Conservation (phyloP, 2,797 vertebrate species). For the Ciconia nigra region DNA sequence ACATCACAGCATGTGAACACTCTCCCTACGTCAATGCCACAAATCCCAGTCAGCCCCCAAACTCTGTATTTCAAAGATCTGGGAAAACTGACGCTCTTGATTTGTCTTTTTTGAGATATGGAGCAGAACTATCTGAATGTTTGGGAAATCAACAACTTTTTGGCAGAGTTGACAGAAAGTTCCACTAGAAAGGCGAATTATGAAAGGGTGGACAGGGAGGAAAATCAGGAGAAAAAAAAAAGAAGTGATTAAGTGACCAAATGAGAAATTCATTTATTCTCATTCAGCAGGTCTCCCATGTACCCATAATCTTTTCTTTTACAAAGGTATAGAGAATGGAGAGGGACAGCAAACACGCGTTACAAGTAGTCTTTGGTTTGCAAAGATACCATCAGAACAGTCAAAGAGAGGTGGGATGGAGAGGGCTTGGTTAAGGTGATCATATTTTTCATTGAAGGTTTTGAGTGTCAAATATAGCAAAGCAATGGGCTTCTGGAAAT, state of each 20-base stretch:
- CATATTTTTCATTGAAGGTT: not conserved
- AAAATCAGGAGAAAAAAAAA: not conserved
- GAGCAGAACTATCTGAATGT: not conserved
- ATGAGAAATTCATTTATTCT: not conserved
- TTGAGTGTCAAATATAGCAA: not conserved
- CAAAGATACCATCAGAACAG: not conserved
- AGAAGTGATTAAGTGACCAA: not conserved
- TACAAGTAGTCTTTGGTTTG: not conserved
- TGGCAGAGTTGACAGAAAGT: not conserved
- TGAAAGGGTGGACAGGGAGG: not conserved
- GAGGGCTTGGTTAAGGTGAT: not conserved
- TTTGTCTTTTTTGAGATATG: not conserved
- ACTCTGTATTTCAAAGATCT: fast-evolving
- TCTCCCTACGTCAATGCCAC: not conserved
- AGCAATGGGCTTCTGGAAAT: not conserved
- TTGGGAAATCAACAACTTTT: not conserved
- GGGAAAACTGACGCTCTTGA: not conserved
- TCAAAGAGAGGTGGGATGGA: not conserved
- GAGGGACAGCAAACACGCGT: not conserved
- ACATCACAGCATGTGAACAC: not conserved
- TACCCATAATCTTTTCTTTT: not conserved
- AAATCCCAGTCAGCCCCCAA: not conserved
- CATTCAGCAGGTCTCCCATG: not conserved
- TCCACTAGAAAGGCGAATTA: not conserved
- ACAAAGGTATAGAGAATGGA: not conserved